These are phyloP conservation scores for Campoplex nolae DNA, from an alignment of 2,888 invertebrate species.

Conservation along the genomic window DNA sequence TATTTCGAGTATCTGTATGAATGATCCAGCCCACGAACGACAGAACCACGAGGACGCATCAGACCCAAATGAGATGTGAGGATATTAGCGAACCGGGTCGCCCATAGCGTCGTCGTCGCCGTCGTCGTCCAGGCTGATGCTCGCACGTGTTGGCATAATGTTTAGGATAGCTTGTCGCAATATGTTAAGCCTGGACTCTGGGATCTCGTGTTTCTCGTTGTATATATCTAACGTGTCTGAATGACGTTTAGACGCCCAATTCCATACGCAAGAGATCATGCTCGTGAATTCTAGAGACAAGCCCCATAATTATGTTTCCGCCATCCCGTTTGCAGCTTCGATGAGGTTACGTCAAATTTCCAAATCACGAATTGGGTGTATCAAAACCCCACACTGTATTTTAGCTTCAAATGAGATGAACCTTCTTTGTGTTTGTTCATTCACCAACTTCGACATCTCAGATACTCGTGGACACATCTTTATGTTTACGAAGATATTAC, in stretches of 20 bases:
- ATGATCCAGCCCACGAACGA: conserved; percentile 58
- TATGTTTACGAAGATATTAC: neutral
- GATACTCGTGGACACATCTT: neutral
- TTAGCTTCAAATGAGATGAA: no score
- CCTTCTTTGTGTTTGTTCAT: neutral
- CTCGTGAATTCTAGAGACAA: conserved; percentile 26
- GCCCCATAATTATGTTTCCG: conserved; percentile 17
- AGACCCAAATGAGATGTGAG: conserved; percentile 69
- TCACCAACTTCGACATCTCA: neutral
- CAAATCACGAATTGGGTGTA: neutral
- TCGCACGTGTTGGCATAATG: conserved; percentile 76
- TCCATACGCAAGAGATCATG: conserved; percentile 48
- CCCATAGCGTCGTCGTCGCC: conserved; percentile 40
- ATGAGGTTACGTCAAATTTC: conserved; percentile 14
- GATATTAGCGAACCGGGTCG: conserved; percentile 72
- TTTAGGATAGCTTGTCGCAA: conserved; percentile 83
- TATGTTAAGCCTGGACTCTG: conserved; percentile 77
- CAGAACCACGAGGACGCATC: conserved; percentile 57
- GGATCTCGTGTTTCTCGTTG: conserved; percentile 33
- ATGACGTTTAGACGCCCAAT: conserved; percentile 42
- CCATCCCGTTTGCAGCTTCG: conserved; percentile 10
- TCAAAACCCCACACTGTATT: neutral
- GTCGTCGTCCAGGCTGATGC: conserved; percentile 44
- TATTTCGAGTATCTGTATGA: conserved; percentile 50
- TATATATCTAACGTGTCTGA: conserved; percentile 14